These are phyloP conservation scores for Tridacna crocea DNA, from an alignment of 2,888 invertebrate genomes.

Conservation along the genomic window DNA sequence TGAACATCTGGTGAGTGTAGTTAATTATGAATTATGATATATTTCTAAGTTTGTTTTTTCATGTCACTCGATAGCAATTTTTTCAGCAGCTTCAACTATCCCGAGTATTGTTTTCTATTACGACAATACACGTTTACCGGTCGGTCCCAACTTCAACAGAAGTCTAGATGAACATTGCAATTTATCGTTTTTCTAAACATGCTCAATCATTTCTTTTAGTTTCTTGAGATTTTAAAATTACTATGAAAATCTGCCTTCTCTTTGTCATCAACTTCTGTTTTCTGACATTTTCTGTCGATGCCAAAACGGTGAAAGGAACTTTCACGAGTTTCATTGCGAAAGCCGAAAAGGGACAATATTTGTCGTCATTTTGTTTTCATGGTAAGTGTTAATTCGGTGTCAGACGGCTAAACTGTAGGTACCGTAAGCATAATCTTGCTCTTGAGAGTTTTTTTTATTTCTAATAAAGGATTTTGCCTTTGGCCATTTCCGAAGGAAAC, in stretches of 20 bases:
- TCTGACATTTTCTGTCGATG: background rate
- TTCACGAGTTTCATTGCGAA: constrained; percentile 67
- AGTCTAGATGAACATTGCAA: background rate
- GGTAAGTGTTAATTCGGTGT: constrained; percentile 62
- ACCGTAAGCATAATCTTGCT: background rate
- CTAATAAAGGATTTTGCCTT: too few relatives aligned
- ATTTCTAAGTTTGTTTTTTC: too few relatives aligned
- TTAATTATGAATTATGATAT: too few relatives aligned
- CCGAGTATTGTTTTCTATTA: constrained; percentile 12
- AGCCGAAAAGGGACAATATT: constrained; percentile 74
- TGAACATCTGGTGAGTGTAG: too few relatives aligned
- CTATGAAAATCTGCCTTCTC: too few relatives aligned
- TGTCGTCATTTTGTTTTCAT: constrained; percentile 80
- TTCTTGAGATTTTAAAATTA: background rate
- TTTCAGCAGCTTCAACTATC: background rate
- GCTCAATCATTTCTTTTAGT: background rate
- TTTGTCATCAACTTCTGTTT: background rate
- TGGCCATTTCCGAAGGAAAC: too few relatives aligned
- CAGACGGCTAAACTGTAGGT: background rate
- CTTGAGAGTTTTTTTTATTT: background rate
- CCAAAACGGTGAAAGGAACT: constrained; percentile 74
- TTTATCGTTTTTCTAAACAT: too few relatives aligned
- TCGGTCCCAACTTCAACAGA: background rate
- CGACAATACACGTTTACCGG: constrained; percentile 28
- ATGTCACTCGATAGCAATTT: too few relatives aligned